A percentile compares a stretch with the other conserved stretches of the same genome.
phyloP scores from a whole-genome alignment of 2,113 vertebrate species.

The Hylia prasina region DNA sequence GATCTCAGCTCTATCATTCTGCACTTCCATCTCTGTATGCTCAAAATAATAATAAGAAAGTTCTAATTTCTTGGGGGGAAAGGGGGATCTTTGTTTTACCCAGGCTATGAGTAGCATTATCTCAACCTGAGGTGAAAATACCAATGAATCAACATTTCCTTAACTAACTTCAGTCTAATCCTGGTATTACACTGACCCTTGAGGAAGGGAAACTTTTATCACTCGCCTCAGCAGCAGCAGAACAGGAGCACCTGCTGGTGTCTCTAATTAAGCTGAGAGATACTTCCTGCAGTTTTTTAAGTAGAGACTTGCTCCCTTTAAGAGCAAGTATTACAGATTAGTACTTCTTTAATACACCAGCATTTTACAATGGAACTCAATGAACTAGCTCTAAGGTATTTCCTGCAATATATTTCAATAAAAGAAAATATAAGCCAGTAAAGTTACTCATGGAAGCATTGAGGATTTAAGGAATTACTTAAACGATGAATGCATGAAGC shows the following conservation, averaged over 20 bases:
- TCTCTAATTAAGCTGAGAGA: neutral
- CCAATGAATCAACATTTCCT: neutral
- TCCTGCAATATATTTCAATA: constrained; percentile 1
- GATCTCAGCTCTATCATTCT: neutral
- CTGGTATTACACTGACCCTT: neutral
- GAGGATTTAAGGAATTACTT: constrained; percentile 17
- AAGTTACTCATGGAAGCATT: constrained; percentile 17
- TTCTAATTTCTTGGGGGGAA: neutral
- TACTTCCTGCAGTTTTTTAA: neutral
- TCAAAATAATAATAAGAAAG: neutral
- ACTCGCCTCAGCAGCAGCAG: neutral
- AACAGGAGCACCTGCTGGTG: neutral
- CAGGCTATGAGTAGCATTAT: neutral
- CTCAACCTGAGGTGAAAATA: neutral
- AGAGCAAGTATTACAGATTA: neutral
- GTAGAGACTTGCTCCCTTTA: neutral
- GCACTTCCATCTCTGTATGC: neutral
- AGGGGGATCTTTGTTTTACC: neutral
- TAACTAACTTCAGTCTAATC: neutral
- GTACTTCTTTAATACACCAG: neutral
- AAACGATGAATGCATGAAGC: neutral
- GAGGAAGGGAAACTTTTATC: neutral
- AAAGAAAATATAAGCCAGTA: neutral
- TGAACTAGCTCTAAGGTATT: neutral
- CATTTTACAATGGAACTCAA: neutral